Conservation (phyloP, 2,113 vertebrate species). For the Hiodon alosoides region DNA sequence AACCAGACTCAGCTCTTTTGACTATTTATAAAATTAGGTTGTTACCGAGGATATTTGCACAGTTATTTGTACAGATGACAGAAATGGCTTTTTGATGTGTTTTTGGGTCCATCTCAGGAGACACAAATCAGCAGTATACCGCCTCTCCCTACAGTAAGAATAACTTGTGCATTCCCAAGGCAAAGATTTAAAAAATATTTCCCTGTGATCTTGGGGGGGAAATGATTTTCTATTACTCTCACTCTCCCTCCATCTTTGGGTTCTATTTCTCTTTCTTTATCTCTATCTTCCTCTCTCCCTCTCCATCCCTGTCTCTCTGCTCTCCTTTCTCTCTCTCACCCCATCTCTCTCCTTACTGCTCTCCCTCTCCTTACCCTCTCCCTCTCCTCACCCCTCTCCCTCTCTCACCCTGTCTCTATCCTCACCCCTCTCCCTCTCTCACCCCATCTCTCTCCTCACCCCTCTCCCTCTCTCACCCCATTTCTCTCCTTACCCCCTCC, state of each 20-base stretch:
- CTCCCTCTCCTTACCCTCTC: background rate
- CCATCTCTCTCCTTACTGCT: background rate
- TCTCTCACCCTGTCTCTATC: background rate
- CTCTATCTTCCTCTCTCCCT: too few relatives aligned
- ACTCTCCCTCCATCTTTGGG: too few relatives aligned
- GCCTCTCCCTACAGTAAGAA: background rate
- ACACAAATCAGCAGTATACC: background rate
- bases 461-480: background rate
- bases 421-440: background rate
- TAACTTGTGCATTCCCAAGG: background rate
- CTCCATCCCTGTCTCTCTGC: background rate
- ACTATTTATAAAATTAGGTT: background rate
- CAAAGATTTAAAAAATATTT: background rate
- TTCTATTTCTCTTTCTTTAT: background rate
- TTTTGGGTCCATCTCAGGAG: too few relatives aligned
- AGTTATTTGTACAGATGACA: too few relatives aligned
- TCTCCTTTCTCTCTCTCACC: background rate
- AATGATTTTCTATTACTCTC: too few relatives aligned
- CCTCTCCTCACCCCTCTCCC: background rate
- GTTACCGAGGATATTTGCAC: background rate
- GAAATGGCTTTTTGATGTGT: background rate
- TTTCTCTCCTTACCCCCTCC: background rate
- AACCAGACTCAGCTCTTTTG: background rate
- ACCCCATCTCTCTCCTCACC: background rate
- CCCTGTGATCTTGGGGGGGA: background rate